Base-by-base conservation (phyloP, 2,113 vertebrate genomes). In the Eretmochelys imbricata region DNA sequence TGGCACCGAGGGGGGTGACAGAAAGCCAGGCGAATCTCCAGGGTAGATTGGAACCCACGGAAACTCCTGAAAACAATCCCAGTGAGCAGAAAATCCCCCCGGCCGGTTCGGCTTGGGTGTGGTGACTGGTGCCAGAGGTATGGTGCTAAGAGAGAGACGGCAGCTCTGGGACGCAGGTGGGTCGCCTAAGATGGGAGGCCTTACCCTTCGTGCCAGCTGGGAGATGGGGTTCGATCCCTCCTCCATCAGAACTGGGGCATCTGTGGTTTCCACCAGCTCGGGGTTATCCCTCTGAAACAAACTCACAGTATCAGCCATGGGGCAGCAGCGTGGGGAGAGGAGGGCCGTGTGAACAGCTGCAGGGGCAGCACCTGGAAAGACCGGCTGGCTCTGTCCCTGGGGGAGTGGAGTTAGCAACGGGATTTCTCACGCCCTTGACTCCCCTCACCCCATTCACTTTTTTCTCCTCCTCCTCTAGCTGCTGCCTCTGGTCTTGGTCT, bases 201-300 rank as follows among this genome's bases (percentile, higher is more conserved):
- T 98, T 94, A 98, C 98, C 98, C 97, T 96, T 62, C 96, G 97
- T 1, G 98, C 98, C 94, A 98, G 93, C 93, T 98, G 98, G 78
- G 98, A 97, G 96, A 98, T 49, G 7, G 98, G 88, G 65, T 93
- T 97, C 89, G 96, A 69, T 11, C 87, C 96, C 78, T 98, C 98
- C 79, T 98, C 97, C 5, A 82, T 75, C 55, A 97, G 75, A 7
- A 97, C 82, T 1, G 97, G 94, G 0, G 49, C 55, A 90, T 98
- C 97, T 5, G 96, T 80, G 0, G 88, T 89, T 80, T 98, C 98
- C 96, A 93, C 97, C 89, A 97, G 95, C 7, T 94, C 97, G 4
- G 98, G 94, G 48, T 87, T 89, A 6, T 98, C 96, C 81, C 89
- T 98, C 98, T 98, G 95, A 62, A 97, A 98, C 0, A 85, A 62